Conservation (phyloP, 2,888 invertebrate species). For the Diarsia dahlii region DNA sequence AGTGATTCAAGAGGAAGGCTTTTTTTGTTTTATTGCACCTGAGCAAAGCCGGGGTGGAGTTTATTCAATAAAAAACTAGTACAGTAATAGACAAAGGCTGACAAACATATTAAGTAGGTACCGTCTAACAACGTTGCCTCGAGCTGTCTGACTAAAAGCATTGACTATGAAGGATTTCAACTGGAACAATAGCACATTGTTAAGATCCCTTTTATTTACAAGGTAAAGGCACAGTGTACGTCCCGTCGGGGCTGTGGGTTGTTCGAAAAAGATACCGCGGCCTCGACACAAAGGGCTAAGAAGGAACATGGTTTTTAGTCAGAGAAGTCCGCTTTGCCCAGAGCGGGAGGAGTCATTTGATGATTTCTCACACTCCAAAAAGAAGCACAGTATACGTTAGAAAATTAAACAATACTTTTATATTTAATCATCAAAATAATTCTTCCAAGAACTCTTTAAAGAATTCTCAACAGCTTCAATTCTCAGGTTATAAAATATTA, state of each 20-base stretch:
- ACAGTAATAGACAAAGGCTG: background rate
- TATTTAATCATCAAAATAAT: background rate
- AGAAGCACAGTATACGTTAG: background rate
- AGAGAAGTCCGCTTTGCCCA: too few species aligned
- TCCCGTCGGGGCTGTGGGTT: too few species aligned
- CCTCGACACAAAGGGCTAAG: too few species aligned
- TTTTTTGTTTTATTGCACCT: too few species aligned
- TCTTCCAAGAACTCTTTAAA: background rate
- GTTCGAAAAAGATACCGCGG: too few species aligned
- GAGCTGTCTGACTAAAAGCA: background rate
- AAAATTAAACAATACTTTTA: background rate
- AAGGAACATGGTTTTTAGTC: too few species aligned
- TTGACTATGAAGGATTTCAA: background rate
- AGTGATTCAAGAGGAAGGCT: too few species aligned
- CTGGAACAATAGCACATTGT: background rate
- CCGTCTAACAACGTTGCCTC: background rate
- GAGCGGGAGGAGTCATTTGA: too few species aligned
- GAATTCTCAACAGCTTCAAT: background rate
- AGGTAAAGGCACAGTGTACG: background rate
- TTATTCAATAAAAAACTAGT: background rate
- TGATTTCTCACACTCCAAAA: too few species aligned
- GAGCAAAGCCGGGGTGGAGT: too few species aligned
- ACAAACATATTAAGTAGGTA: background rate
- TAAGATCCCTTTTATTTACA: background rate
- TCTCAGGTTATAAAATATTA: slow-evolving; percentile 14